phyloP scores from a whole-genome alignment of 2,113 vertebrate species.

The Cinclus mexicanus region DNA sequence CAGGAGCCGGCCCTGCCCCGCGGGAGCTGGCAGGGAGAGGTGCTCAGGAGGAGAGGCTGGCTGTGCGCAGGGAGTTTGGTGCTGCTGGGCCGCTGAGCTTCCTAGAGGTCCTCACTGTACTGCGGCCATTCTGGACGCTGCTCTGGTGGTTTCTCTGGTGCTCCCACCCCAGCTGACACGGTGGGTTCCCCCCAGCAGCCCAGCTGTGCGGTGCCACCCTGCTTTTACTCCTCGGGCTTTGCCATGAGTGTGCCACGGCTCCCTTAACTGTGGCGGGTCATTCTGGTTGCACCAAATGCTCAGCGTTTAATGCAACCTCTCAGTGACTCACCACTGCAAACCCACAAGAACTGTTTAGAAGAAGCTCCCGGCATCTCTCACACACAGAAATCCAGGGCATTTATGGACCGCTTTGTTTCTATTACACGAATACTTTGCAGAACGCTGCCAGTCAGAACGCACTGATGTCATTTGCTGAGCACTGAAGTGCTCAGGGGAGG shows the following conservation, averaged over 20 bases:
- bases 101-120: not conserved
- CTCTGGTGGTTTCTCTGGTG: not conserved
- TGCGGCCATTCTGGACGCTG: not conserved
- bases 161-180: accelerated
- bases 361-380: not conserved
- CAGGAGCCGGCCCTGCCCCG: not conserved
- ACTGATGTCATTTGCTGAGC: conserved; percentile 2
- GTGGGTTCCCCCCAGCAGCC: not conserved
- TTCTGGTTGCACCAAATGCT: not conserved
- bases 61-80: not conserved
- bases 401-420: not conserved
- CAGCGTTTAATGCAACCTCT: not conserved
- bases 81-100: not conserved
- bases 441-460: not conserved
- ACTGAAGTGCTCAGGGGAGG: not conserved
- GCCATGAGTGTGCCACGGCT: not conserved
- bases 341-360: not conserved
- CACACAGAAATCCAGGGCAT: not conserved
- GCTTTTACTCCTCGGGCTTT: not conserved
- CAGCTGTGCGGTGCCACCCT: not conserved
- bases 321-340: not conserved
- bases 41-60: not conserved
- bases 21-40: not conserved
- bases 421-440: not conserved
- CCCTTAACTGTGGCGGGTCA: not conserved